These are phyloP conservation scores for Formica exsecta DNA, from an alignment of 1,140 invertebrate genomes.

Conservation along the genomic window DNA sequence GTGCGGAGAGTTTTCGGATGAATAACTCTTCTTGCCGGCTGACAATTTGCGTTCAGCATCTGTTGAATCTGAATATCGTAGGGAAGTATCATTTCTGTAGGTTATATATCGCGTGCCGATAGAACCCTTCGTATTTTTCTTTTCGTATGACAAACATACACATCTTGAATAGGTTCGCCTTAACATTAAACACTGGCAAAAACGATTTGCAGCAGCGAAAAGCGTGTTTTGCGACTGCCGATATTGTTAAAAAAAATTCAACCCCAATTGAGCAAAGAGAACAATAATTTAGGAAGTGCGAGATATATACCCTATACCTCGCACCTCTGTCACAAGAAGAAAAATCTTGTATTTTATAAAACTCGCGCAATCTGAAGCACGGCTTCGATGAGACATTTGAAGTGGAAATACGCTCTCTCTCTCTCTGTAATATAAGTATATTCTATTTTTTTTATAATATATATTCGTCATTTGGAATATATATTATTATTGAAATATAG, in stretches of 20 bases:
- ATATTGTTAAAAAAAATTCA: background rate
- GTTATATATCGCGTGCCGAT: constrained; percentile 47
- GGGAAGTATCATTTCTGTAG: constrained; percentile 51
- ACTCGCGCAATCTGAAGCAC: too few species aligned
- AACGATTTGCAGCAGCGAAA: background rate
- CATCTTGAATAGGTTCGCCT: constrained; percentile 57
- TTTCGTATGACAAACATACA: constrained; percentile 34
- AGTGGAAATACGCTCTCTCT: too few species aligned
- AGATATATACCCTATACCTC: too few species aligned
- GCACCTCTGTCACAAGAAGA: too few species aligned
- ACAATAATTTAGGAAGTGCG: too few species aligned
- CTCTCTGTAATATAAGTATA: too few species aligned
- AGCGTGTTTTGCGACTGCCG: background rate
- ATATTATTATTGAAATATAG: too few species aligned
- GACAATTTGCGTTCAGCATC: background rate
- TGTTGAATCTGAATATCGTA: background rate
- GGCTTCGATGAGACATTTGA: too few species aligned
- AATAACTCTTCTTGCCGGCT: background rate
- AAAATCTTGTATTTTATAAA: too few species aligned
- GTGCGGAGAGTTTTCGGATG: constrained; percentile 16
- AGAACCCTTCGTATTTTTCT: constrained; percentile 14
- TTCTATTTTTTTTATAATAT: too few species aligned
- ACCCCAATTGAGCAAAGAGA: too few species aligned
- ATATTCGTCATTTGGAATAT: too few species aligned
- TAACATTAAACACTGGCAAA: constrained; percentile 53